Evolutionary conservation across 2,888 invertebrate species (phyloP).

Genomic region (Catotricha subobsoleta): DNA sequence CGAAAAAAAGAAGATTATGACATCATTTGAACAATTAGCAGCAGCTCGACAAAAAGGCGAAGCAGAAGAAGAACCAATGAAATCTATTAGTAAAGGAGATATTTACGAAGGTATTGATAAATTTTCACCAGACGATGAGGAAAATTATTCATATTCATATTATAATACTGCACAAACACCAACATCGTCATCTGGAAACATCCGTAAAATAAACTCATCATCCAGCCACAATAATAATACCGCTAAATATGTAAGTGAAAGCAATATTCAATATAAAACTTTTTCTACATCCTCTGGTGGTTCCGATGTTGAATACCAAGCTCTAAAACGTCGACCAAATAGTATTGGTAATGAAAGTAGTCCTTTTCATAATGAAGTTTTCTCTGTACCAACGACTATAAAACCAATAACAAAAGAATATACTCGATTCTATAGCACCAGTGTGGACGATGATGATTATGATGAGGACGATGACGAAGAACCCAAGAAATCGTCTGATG

Average conservation of each 20-base stretch:
- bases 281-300: neutral
- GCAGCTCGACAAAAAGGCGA: conserved; percentile 6
- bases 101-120: neutral
- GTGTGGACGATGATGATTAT: conserved; percentile 8
- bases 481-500: conserved; percentile 11
- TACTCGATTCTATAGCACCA: conserved; percentile 5
- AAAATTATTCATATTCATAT: conserved; percentile 5
- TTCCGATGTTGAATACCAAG: conserved; percentile 1
- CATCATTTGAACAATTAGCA: conserved; percentile 15
- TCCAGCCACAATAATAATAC: too few species aligned
- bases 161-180: neutral
- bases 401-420: conserved; percentile 2
- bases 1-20: conserved; percentile 13
- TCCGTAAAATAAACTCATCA: neutral
- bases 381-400: neutral
- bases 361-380: neutral
- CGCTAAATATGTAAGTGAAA: conserved; percentile 7
- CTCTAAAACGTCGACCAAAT: neutral
- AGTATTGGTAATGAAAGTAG: neutral
- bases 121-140: conserved; percentile 10
- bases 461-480: neutral
- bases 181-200: neutral
- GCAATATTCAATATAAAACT: conserved; percentile 12
- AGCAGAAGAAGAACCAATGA: conserved; percentile 7
- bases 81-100: too few species aligned